A percentile compares a stretch with the other conserved stretches of the same genome.
These are phyloP conservation scores for Dysdera silvatica DNA, from an alignment of 1,140 invertebrate species.

Conservation along the genomic window DNA sequence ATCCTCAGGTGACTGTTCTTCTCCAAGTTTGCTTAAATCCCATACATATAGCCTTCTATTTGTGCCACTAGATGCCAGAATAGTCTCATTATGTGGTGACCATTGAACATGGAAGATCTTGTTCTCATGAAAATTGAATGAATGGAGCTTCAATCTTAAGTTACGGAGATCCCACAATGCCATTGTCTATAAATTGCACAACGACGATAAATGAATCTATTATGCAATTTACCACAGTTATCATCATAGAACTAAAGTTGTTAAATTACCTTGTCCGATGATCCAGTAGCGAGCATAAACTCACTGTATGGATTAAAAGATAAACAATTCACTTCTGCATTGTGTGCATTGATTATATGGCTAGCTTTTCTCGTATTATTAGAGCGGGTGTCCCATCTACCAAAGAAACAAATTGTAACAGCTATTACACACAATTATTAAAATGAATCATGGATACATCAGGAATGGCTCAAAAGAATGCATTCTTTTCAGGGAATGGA, in stretches of 20 bases:
- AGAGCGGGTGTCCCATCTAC: constrained; percentile 85
- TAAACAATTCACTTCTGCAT: constrained; percentile 97
- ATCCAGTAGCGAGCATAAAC: constrained; percentile 98
- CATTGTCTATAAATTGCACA: constrained; percentile 43
- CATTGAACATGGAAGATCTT: constrained; percentile 55
- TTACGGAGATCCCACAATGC: constrained; percentile 52
- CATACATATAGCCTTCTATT: constrained; percentile 52
- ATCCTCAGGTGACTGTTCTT: constrained; percentile 53
- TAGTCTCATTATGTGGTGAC: constrained; percentile 55
- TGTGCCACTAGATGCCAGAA: constrained; percentile 53
- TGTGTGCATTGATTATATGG: constrained; percentile 97
- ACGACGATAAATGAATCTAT: not conserved
- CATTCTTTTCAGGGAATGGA: no score
- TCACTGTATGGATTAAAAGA: constrained; percentile 99
- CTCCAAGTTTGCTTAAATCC: constrained; percentile 54
- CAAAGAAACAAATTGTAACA: not conserved
- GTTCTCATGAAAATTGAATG: constrained; percentile 54
- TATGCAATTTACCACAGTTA: not conserved
- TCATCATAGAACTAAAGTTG: not conserved
- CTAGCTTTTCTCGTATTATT: constrained; percentile 94
- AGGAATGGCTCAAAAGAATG: no score
- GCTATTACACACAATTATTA: no score
- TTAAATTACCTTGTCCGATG: constrained; percentile 71
- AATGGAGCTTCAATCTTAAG: constrained; percentile 51
- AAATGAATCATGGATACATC: no score